Base-by-base conservation (phyloP, 2,113 vertebrate species). In the Actinemys pallida region DNA sequence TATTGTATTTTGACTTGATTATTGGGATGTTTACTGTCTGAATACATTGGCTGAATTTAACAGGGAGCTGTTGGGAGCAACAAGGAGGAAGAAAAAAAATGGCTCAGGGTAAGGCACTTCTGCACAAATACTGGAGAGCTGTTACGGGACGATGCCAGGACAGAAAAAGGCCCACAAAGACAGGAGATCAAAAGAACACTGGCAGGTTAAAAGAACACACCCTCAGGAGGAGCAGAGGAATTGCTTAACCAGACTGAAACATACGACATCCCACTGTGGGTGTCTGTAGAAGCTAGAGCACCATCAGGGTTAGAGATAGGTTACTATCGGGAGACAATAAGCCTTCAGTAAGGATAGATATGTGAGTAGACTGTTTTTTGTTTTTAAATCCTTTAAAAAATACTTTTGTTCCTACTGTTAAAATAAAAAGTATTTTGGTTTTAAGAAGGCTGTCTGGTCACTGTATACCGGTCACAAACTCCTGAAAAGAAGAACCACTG, bases 401-500 rank as follows among this genome's bases (percentile, higher is more conserved):
- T 69, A 7, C 13, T 22, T 35, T 59, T 54, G n/a, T 50, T 88
- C 35, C 27, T 57, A 29, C 20, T 22, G 14, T 8, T 57, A 39
- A 0, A 13, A n/a, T n/a, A n/a, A 83, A 19, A 27, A 27, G 17
- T 42, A 0, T 17, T 31, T 84, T 27, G 57, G 16, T 88, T 80
- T 88, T 59, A 69, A n/a, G 83, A 13, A 1, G 8, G 17, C 42
- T 91, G 39, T 25, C 39, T 39, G 20, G n/a, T 56, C 86, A 84
- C 24, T 16, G 17, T n/a, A 49, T 49, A 12, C 31, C 75, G 76
- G 50, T 82, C 31, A 16, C 14, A 57, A 42, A 0, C 0, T 3
- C 35, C 8, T 78, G 49, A 16, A 88, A 42, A 14, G 7, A 4
- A 22, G 42, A 5, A 3, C 19, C 2, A 0, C 0, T 0, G 0